Conservation (phyloP, 2,888 invertebrate genomes). For the Miltochrista miniata region DNA sequence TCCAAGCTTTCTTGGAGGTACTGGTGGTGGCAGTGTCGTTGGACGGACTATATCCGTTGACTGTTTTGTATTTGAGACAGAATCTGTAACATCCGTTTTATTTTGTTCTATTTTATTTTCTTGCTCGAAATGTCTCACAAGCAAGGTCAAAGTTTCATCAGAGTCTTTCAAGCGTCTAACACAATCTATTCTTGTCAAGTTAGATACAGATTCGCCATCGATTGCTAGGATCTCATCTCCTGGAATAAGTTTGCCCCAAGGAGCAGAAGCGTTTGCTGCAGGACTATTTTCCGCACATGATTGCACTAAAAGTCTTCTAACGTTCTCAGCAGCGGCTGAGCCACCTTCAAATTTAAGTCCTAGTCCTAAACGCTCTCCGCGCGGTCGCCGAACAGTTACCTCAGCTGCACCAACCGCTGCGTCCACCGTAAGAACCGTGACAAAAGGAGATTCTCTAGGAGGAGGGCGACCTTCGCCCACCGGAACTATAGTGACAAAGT, state of each 20-base stretch:
- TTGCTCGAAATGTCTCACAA: slow-evolving; percentile 85
- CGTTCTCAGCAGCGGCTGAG: slow-evolving; percentile 90
- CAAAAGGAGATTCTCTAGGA: slow-evolving; percentile 72
- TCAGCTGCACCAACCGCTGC: slow-evolving; percentile 85
- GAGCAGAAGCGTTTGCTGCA: slow-evolving; percentile 91
- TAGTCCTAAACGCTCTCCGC: slow-evolving; percentile 95
- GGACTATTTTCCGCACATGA: slow-evolving; percentile 95
- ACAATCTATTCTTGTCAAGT: slow-evolving; percentile 94
- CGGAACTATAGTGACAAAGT: slow-evolving; percentile 84
- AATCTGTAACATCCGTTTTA: slow-evolving; percentile 63
- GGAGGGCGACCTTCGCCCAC: slow-evolving; percentile 77
- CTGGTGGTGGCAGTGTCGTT: slow-evolving; percentile 89
- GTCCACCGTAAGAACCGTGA: slow-evolving; percentile 85
- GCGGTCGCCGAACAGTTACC: slow-evolving; percentile 92
- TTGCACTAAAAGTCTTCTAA: slow-evolving; percentile 92
- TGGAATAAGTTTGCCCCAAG: slow-evolving; percentile 92
- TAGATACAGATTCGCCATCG: slow-evolving; percentile 90
- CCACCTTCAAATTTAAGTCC: slow-evolving; percentile 97
- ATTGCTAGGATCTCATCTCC: slow-evolving; percentile 96
- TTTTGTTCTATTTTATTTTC: slow-evolving; percentile 57
- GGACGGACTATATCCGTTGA: slow-evolving; percentile 81
- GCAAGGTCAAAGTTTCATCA: slow-evolving; percentile 90
- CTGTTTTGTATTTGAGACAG: slow-evolving; percentile 47
- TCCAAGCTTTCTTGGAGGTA: slow-evolving; percentile 90
- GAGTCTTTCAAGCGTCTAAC: slow-evolving; percentile 93